Evolutionary conservation across 2,797 vertebrate genomes (phyloP).

Genomic region (Takifugu ocellatus): DNA sequence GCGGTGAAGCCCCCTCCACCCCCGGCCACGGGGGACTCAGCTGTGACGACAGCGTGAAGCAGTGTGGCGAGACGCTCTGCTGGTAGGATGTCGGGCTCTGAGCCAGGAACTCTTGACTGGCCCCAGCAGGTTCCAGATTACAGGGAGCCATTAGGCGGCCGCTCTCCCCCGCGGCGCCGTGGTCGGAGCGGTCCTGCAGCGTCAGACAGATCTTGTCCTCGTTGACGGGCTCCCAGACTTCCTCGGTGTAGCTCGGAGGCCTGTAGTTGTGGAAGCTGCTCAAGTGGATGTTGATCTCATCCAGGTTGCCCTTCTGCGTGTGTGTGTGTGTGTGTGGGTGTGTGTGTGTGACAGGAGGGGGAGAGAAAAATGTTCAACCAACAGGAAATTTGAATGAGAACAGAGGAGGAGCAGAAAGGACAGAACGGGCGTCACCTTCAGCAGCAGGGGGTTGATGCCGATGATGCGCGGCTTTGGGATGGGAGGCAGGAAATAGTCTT

Average conservation of each 20-base stretch:
- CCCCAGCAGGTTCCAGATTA: not conserved
- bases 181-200: not conserved
- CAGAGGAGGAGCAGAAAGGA: not conserved
- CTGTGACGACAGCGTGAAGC: not conserved
- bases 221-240: constrained; percentile 66
- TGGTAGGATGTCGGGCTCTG: not conserved
- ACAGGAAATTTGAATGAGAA: not conserved
- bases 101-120: not conserved
- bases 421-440: constrained; percentile 55
- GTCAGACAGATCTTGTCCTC: constrained; percentile 20
- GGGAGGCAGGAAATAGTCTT: constrained; percentile 68
- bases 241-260: constrained; percentile 59
- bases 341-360: too few species aligned
- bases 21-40: constrained; percentile 12
- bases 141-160: not conserved
- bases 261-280: constrained; percentile 67
- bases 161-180: not conserved
- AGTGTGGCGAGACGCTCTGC: constrained; percentile 25
- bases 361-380: not conserved
- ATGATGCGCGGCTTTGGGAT: constrained; percentile 74
- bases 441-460: constrained; percentile 67
- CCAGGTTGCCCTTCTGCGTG: constrained; percentile 67
- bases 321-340: too few species aligned
- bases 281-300: constrained; percentile 74
- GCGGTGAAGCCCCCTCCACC: constrained; percentile 38